Evolutionary conservation across 2,888 invertebrate species (phyloP).

Genomic region (Aphodius sticticus): DNA sequence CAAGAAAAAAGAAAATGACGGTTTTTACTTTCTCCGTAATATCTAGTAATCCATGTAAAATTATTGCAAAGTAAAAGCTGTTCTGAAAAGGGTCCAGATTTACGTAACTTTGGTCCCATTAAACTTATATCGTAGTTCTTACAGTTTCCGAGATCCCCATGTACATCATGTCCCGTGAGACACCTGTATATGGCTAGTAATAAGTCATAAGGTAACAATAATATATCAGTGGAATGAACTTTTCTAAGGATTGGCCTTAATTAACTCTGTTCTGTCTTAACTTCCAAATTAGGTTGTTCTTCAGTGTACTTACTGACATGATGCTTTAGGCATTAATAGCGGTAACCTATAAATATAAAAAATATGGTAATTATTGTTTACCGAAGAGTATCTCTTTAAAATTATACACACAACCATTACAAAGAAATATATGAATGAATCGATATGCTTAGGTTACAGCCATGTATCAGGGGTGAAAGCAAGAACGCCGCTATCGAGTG

Average conservation of each 20-base stretch:
- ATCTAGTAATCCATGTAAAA: no score
- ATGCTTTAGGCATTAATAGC: conserved; percentile 17
- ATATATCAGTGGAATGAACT: neutral
- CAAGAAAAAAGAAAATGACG: no score
- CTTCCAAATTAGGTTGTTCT: neutral
- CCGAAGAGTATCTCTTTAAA: neutral
- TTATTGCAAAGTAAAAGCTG: no score
- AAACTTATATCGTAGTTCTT: no score
- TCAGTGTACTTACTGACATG: conserved; percentile 4
- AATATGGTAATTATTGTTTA: conserved; percentile 14
- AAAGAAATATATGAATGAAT: neutral
- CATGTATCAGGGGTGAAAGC: conserved; percentile 26
- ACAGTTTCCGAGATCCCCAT: no score
- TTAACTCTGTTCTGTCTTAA: neutral
- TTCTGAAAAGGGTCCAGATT: no score
- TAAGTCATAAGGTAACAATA: neutral
- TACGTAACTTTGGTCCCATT: no score
- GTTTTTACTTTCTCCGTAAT: no score
- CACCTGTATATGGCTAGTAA: neutral
- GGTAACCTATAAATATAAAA: conserved; percentile 23
- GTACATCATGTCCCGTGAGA: no score
- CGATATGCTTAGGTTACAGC: conserved; percentile 31
- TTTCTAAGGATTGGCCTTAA: neutral
- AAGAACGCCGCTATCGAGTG: conserved; percentile 11
- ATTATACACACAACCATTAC: neutral